Evolutionary conservation across 2,113 vertebrate species (phyloP).

Genomic region (Pseudolaguvia tuberculata): DNA sequence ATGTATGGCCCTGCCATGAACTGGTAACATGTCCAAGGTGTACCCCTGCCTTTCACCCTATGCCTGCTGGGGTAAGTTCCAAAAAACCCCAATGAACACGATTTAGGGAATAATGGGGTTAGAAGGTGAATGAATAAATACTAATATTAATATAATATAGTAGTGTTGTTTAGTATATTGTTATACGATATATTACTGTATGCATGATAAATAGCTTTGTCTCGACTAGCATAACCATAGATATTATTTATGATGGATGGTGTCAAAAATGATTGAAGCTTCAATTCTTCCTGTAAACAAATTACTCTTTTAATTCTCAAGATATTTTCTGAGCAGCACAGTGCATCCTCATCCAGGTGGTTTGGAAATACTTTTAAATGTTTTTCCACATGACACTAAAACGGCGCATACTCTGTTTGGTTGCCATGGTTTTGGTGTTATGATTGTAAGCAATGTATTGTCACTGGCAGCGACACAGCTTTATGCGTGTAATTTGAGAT

Average conservation of each 20-base stretch:
- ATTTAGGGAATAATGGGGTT: no score
- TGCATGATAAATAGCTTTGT: not conserved
- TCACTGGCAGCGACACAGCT: constrained; percentile 10
- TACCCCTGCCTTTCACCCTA: no score
- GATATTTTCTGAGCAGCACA: constrained; percentile 1
- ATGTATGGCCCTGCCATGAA: no score
- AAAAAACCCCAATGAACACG: no score
- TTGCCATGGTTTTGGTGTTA: constrained; percentile 37
- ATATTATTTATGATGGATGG: not conserved
- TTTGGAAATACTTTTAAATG: constrained; percentile 10
- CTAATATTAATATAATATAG: no score
- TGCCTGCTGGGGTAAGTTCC: no score
- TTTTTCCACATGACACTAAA: constrained; percentile 25
- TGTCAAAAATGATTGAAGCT: constrained; percentile 8
- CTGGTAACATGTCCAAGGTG: no score
- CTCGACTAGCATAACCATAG: not conserved
- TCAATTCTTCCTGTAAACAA: not conserved
- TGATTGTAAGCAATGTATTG: constrained; percentile 29
- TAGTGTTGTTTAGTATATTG: not conserved
- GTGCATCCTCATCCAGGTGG: constrained; percentile 19
- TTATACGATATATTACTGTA: no score
- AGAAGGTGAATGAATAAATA: no score
- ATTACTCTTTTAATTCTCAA: constrained; percentile 17
- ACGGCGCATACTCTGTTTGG: constrained; percentile 23
- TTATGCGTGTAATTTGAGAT: constrained; percentile 17